Evolutionary conservation across 2,888 invertebrate species (phyloP).

Genomic region (Enchytraeus crypticus): DNA sequence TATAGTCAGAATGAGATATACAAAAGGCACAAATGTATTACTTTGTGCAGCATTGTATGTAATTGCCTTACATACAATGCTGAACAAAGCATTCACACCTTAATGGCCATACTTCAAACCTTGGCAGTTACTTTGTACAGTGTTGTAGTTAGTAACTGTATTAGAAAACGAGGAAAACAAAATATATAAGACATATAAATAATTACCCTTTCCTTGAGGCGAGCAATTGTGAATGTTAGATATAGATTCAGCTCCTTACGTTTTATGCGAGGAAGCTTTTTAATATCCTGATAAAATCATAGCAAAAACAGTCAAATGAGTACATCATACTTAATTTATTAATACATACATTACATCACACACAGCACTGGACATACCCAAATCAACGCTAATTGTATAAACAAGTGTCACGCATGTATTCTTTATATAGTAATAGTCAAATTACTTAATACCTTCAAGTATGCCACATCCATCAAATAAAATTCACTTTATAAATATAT

Average conservation of each 20-base stretch:
- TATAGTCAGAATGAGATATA: no score
- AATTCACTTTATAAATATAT: background rate
- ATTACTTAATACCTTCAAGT: background rate
- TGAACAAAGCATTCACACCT: no score
- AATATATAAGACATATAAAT: background rate
- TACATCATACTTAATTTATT: background rate
- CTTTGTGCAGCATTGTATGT: no score
- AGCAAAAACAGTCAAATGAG: no score
- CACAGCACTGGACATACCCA: background rate
- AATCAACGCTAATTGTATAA: background rate
- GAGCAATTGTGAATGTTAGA: constrained; percentile 55
- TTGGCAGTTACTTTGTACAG: background rate
- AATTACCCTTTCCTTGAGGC: constrained; percentile 54
- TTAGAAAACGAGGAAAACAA: background rate
- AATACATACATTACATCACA: background rate
- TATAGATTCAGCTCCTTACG: constrained; percentile 55
- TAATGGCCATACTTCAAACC: background rate
- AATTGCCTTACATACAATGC: no score
- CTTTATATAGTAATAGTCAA: background rate
- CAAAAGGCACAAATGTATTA: no score
- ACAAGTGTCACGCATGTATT: background rate
- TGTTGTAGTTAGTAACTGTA: background rate
- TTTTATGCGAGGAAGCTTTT: constrained; percentile 47
- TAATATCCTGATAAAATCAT: constrained; percentile 11
- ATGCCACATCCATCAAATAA: background rate